Percentiles rank a stretch among this genome's conserved stretches.
phyloP scores from a whole-genome alignment of 1,140 invertebrate species.

The Euura saliciscinereae region DNA sequence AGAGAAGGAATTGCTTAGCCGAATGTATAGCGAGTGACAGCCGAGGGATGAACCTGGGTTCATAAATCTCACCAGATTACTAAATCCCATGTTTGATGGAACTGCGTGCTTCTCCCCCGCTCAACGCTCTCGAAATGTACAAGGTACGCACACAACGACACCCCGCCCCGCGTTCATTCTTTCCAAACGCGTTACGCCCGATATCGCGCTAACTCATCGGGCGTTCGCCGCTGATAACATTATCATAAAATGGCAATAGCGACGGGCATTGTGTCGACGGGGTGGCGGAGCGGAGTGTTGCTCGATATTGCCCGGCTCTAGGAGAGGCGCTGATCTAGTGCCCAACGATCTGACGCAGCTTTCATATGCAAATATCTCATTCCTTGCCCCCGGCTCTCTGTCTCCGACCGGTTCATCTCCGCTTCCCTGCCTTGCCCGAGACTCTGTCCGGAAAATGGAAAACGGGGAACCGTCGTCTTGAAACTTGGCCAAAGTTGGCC shows the following conservation, averaged over 20 bases:
- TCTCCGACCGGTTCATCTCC: conserved; percentile 16
- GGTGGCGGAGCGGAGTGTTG: conserved; percentile 13
- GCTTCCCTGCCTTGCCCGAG: too few species aligned
- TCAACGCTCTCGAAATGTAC: conserved; percentile 15
- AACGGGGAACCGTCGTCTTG: not conserved
- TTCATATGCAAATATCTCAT: conserved; percentile 51
- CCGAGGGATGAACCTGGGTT: conserved; percentile 47
- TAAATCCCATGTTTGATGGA: conserved; percentile 61
- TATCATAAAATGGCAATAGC: conserved; percentile 62
- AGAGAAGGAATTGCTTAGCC: conserved; percentile 29
- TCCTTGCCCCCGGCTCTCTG: conserved; percentile 26
- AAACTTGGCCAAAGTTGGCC: not conserved
- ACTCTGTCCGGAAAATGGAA: too few species aligned
- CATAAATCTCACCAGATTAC: conserved; percentile 62
- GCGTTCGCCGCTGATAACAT: conserved; percentile 56
- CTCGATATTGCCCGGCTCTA: conserved; percentile 19
- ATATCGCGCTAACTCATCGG: conserved; percentile 55
- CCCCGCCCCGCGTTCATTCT: conserved; percentile 19
- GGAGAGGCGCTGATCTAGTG: conserved; percentile 14
- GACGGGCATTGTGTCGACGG: conserved; percentile 39
- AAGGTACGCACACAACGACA: conserved; percentile 17
- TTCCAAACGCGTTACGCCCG: conserved; percentile 18
- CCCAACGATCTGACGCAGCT: conserved; percentile 28
- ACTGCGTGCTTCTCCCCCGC: conserved; percentile 32
- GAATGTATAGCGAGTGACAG: not conserved